Base-by-base conservation (phyloP, 1,140 invertebrate genomes). In the Probaryconus sp. region DNA sequence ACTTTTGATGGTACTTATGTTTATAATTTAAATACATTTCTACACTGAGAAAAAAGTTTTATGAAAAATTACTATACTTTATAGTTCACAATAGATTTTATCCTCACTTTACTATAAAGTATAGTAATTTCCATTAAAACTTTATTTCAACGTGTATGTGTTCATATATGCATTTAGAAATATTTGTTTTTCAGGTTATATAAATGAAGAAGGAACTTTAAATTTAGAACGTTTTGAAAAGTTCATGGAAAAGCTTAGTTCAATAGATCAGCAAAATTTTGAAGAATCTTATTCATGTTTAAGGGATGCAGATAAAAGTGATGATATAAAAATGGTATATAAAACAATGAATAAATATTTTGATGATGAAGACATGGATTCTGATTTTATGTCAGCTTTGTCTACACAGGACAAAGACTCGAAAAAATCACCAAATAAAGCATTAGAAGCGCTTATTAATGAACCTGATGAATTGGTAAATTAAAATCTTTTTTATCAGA, bases 201-300 rank as follows among this genome's bases (percentile, higher is more conserved):
- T 99, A 42, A 98, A 99, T 87, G 96, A 98, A 87, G 88, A 89
- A 4, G 97, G 97, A 3, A 91, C 90, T 38, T 87, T 99, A 24
- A 96, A 98, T 84, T 87, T 99, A 45, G 80, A 82, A 10, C 89
- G 97, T 48, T 97, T 99, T 89, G 93, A 98, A 86, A 92, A 91
- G 76, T 98, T 96, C 82, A 91, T 99, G 89, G 89, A 91, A 60
- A 92, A 92, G 65, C 85, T 97, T 5, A 89, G 92, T 24, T 88
- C 92, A 78, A 91, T 95, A 81, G 97, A 99, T 83, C 84, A 93
- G 55, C 92, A 97, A 28, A 91, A 93, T 38, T 99, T 98, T 83
- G 90, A 92, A 65, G 95, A 98, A 58, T 91, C 91, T 6, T 94
- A 92, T 78, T 93, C 93, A 5, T 96, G 98, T 88, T 86, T 97